Percentiles rank a stretch among this genome's conserved stretches.
phyloP scores from a whole-genome alignment of 2,113 vertebrate species.

The Dendrocopos noguchii region DNA sequence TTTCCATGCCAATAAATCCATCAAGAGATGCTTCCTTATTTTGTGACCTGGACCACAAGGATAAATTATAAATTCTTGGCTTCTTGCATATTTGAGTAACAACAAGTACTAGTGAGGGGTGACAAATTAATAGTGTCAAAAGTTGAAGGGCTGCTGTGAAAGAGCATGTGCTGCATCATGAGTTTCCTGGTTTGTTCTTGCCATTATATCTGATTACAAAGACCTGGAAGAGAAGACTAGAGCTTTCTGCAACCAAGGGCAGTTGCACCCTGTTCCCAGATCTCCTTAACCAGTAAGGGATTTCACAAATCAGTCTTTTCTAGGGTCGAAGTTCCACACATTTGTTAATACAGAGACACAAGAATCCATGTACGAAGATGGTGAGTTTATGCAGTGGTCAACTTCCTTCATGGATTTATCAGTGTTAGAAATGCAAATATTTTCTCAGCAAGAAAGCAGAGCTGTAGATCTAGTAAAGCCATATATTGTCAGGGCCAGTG shows the following conservation, averaged over 20 bases:
- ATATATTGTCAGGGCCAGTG: background rate
- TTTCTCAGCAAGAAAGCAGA: background rate
- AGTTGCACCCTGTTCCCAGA: background rate
- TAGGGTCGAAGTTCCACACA: background rate
- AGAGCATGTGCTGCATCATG: background rate
- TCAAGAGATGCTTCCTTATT: background rate
- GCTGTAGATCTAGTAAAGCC: background rate
- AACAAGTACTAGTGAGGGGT: background rate
- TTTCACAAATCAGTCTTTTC: background rate
- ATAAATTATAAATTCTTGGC: background rate
- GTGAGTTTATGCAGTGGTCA: background rate
- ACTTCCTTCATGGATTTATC: background rate
- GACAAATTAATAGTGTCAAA: background rate
- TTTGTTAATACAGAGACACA: background rate
- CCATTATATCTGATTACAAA: background rate
- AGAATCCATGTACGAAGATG: background rate
- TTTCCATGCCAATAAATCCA: background rate
- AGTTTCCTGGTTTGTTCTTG: background rate
- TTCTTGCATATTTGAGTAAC: background rate
- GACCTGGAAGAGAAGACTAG: background rate
- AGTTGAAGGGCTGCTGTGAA: background rate
- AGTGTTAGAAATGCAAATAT: background rate
- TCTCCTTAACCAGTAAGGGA: background rate
- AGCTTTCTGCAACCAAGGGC: background rate
- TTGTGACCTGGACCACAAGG: background rate